Evolutionary conservation across 2,888 invertebrate species (phyloP), one percentile per base, ranked within the genome.

Genomic region (Argyra leucocephala): DNA sequence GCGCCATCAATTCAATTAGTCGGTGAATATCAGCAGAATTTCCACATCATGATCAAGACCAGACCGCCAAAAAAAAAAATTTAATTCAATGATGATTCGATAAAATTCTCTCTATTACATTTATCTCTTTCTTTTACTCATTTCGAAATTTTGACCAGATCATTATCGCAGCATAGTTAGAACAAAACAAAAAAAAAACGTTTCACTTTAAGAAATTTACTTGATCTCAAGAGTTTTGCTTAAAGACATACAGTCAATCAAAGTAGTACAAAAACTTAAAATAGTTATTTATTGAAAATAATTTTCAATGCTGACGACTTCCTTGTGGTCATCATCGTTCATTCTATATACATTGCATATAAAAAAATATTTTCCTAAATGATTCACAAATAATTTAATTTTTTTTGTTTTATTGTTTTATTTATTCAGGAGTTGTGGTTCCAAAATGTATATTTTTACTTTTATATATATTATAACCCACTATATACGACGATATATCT

Each of bases 1-100:
- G 48, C 48, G 48, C 48, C 48, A 48, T 48, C 48, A 48, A 18
- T 48, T 48, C 48, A 48, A 48, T 48, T 48, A 48, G 48, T 48
- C 48, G 48, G 48, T 48, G n/a, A 48, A 48, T 48, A 48, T 48
- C 48, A 48, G 18, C 48, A 48, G 18, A 48, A 48, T 5, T n/a
- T 48, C 48, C 9, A 48, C 12, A 31, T n/a, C n/a, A n/a, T n/a
- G n/a, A n/a, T n/a, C 31, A 31, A 10, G 31, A 31, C 12, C 31
- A 31, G 31, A 31, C 31, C 31, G 31, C 31, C 31, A 31, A 31
- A 31, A 31, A 31, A 31, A 31, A 31, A 31, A 7, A 31, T 6
- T 31, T 7, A 7, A 31, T 4, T 31, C 12, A 31, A 31, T 31
- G 31, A 31, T 31, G 1, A 10, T 31, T 10, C 31, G 31, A 31